Base-by-base conservation (phyloP, 1,140 invertebrate species). In the Lucilia sericata region DNA sequence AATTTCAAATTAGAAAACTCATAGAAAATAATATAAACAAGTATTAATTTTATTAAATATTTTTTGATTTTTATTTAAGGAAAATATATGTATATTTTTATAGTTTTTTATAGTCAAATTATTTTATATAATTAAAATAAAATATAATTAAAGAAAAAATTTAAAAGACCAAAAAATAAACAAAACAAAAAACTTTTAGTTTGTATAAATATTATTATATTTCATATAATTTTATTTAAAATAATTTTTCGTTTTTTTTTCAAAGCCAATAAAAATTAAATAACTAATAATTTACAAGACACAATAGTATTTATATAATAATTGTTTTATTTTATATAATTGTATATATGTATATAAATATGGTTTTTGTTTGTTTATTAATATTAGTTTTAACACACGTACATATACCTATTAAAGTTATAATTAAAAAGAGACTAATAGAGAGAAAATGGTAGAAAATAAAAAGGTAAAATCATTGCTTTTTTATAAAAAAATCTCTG, bases 241-340 rank as follows among this genome's bases (percentile, higher is more conserved):
- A 47, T 80, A 49, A 80, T n/a, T 47, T 80, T 21, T 51, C 13
- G 10, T 55, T 55, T 49, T 30, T n/a, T 21, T 47, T 49, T 21
- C 5, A 51, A 81, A 49, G 49, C 21, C 78, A 25, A 81, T 25
- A 42, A 47, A 81, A 49, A 81, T 25, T 81, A 81, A 81, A 49
- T 49, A 81, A 25, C 78, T 78, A 78, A 80, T 30, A 81, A 81
- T 25, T 42, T 49, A 81, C 78, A 49, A 81, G 49, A 51, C 65
- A 70, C 65, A 70, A 70, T 10, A 5, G 65, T 42, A 42, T 42
- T 42, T 42, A 42, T 36, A 42, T 42, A 42, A 7, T 42, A 42
- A 2, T 70, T 70, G 21, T 70, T 25, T 21, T 70, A 19, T 70
- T 19, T 70, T 70, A 25, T 21, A 21, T 10, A 21, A 70, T 10